Conservation (phyloP, 2,113 vertebrate species). For the Lamprotornis superbus region DNA sequence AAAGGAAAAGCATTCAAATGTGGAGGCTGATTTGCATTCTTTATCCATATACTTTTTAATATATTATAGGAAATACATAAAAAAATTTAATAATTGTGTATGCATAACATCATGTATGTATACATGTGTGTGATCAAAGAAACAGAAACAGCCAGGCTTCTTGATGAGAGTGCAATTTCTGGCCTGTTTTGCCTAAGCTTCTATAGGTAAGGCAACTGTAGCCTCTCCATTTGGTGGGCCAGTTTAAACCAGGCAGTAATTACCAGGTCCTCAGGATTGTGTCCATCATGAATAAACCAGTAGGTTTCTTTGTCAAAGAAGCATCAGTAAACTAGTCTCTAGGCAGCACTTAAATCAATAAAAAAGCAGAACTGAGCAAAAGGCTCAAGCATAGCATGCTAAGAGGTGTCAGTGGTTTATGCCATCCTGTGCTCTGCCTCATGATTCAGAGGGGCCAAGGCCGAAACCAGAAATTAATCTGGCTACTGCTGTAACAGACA, state of each 20-base stretch:
- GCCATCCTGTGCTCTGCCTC: neutral
- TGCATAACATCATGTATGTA: accelerated
- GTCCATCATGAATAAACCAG: neutral
- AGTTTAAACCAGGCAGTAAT: neutral
- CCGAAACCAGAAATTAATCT: neutral
- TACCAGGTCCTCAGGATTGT: neutral
- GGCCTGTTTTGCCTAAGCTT: neutral
- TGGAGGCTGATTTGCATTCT: neutral
- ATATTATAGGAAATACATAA: neutral
- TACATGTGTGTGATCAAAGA: neutral
- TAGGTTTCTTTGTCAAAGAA: neutral
- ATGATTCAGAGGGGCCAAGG: neutral
- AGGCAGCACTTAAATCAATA: neutral
- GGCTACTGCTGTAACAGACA: neutral
- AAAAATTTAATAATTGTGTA: neutral
- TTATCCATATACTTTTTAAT: neutral
- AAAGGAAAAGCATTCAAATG: neutral
- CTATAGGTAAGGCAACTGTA: neutral
- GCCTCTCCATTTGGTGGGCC: neutral
- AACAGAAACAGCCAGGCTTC: neutral
- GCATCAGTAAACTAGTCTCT: neutral
- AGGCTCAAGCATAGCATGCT: neutral
- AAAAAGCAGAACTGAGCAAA: neutral
- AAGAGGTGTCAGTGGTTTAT: neutral
- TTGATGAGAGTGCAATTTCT: neutral